Percentiles rank a stretch among this genome's conserved stretches.
These are phyloP conservation scores for Pempheris klunzingeri DNA, from an alignment of 2,797 vertebrate species.

Conservation along the genomic window DNA sequence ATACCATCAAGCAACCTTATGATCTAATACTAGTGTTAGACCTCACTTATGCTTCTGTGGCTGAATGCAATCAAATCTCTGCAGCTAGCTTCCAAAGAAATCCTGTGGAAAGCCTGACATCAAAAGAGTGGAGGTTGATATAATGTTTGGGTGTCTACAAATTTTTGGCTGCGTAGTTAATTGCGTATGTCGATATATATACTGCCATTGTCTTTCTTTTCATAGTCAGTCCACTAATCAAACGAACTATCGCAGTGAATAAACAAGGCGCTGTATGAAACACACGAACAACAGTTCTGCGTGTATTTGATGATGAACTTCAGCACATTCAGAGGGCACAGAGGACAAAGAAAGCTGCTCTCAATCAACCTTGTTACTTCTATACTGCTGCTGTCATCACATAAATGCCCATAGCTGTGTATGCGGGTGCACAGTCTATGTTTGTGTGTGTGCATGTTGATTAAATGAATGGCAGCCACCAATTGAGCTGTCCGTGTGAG, in stretches of 20 bases:
- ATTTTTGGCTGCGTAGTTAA: not conserved
- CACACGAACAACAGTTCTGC: not conserved
- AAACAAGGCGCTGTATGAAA: not conserved
- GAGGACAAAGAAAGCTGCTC: slow-evolving; percentile 44
- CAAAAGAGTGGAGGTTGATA: not conserved
- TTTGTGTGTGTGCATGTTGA: slow-evolving; percentile 50
- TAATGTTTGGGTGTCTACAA: not conserved
- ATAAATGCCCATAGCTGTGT: slow-evolving; percentile 48
- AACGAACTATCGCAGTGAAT: not conserved
- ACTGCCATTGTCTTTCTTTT: not conserved
- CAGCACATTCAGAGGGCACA: slow-evolving; percentile 43
- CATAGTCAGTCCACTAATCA: not conserved
- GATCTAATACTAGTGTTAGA: too few species aligned
- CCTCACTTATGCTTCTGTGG: too few species aligned
- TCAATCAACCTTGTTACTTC: slow-evolving; percentile 59
- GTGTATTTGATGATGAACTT: slow-evolving; percentile 17
- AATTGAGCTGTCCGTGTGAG: slow-evolving; percentile 63
- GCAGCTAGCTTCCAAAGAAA: not conserved
- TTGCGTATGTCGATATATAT: not conserved
- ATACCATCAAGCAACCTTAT: not conserved
- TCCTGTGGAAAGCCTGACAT: not conserved
- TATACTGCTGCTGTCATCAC: slow-evolving; percentile 54
- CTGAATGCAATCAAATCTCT: not conserved
- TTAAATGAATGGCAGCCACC: slow-evolving; percentile 64
- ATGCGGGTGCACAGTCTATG: slow-evolving; percentile 2